phyloP scores from a whole-genome alignment of 2,888 invertebrate genomes.

The Gastracanthus pulcherrimus region DNA sequence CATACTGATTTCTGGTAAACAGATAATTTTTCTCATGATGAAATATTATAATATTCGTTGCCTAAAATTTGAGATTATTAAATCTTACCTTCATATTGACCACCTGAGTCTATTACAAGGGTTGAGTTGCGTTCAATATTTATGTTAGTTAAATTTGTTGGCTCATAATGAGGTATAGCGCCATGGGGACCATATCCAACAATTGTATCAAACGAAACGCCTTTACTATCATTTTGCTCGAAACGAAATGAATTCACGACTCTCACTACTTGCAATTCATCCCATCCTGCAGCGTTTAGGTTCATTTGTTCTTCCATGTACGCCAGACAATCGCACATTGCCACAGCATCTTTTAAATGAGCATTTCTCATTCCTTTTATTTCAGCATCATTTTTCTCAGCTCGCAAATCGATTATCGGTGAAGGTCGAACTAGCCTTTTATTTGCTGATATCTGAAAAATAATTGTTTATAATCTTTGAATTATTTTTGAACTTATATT shows the following conservation, averaged over 20 bases:
- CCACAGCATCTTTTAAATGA: constrained; percentile 92
- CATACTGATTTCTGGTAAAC: too few relatives aligned
- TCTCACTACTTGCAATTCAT: constrained; percentile 86
- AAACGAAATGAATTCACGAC: constrained; percentile 86
- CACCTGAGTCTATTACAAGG: constrained; percentile 95
- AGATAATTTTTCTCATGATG: background rate
- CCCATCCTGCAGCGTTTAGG: constrained; percentile 78
- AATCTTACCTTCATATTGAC: constrained; percentile 90
- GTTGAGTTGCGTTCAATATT: constrained; percentile 87
- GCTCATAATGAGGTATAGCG: constrained; percentile 92
- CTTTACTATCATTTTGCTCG: constrained; percentile 85
- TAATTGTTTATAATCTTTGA: background rate
- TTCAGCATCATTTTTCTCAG: constrained; percentile 87
- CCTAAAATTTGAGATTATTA: too few relatives aligned
- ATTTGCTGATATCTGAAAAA: constrained; percentile 76
- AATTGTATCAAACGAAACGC: constrained; percentile 91
- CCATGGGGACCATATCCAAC: constrained; percentile 92
- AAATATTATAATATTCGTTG: background rate
- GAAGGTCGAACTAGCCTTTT: constrained; percentile 84
- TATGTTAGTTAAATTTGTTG: constrained; percentile 83
- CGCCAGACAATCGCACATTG: constrained; percentile 91
- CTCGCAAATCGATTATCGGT: constrained; percentile 84
- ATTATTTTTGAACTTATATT: background rate
- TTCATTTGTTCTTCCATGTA: constrained; percentile 82
- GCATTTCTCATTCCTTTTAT: constrained; percentile 89